Base-by-base conservation (phyloP, 2,113 vertebrate species). In the Lophura nycthemera region DNA sequence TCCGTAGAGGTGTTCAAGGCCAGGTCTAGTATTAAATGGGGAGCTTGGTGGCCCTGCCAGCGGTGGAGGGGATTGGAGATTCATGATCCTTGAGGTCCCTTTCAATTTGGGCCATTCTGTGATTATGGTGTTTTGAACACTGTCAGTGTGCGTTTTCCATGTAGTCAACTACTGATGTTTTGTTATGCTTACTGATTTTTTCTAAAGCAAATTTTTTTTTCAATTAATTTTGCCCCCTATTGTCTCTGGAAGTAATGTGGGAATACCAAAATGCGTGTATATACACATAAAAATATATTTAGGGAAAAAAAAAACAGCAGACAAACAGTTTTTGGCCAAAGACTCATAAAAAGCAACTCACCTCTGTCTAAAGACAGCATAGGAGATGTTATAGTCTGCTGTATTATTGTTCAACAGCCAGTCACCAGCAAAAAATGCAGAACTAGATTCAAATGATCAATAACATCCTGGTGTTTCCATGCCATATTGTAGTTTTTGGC, bases 151-250 rank as follows among this genome's bases (percentile, higher is more conserved):
- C 4, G 1, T 69, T 66, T 56, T 71, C 38, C 45, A 32, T 9
- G 1, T 42, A 29, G 56, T 32, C 45, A 80, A 1, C 36, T 57
- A 1, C 15, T 87, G 30, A 36, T 92, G 32, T 4, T 87, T 91
- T 82, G 17, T 13, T 36, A 10, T 8, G 1, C 15, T 57, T 78
- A 63, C 40, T 48, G 6, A 30, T 30, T 29, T 54, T 40, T 69
- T 13, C 38, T 59, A 25, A 54, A 83, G 30, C 15, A 69, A 70
- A 5, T 73, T 36, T 48, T 78, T 66, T 74, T 93, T 83, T 67
- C 11, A 38, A 24, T 64, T 67, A 29, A 22, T 25, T 81, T 89
- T 74, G 0, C 3, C 2, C 3, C 7, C 0, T 9, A 1, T 32
- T 86, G 40, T 6, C 65, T 16, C 20, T 89, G 8, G 5, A 71